These are phyloP conservation scores for Orussus abietinus DNA, from an alignment of 1,140 invertebrate species.

Conservation along the genomic window DNA sequence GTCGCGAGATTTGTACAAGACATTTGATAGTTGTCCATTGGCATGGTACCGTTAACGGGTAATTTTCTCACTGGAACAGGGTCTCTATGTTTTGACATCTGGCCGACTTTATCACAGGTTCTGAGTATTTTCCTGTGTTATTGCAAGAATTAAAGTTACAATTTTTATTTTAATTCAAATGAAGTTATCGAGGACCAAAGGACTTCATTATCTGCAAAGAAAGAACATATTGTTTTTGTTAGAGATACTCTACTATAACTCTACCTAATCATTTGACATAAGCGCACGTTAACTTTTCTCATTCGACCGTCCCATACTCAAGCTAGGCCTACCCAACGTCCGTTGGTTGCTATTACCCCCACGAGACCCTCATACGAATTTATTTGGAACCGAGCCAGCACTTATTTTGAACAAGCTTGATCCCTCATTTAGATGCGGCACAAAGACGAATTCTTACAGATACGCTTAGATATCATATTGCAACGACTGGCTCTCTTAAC, in stretches of 20 bases:
- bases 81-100: constrained; percentile 27
- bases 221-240: too few species aligned
- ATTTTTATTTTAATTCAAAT: background rate
- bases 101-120: constrained; percentile 21
- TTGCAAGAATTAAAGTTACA: constrained; percentile 24
- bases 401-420: background rate
- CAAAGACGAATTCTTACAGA: background rate
- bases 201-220: too few species aligned
- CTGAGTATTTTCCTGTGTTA: constrained; percentile 36
- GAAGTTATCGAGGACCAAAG: too few species aligned
- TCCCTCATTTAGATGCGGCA: background rate
- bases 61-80: constrained; percentile 30
- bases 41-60: constrained; percentile 37
- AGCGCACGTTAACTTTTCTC: too few species aligned
- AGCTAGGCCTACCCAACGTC: too few species aligned
- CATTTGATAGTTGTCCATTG: constrained; percentile 30
- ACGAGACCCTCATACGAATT: constrained; percentile 1
- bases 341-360: too few species aligned
- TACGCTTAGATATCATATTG: too few species aligned
- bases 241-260: too few species aligned
- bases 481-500: too few species aligned
- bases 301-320: too few species aligned
- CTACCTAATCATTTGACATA: too few species aligned
- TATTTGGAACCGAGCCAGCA: background rate
- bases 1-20: constrained; percentile 31